phyloP scores from a whole-genome alignment of 2,888 invertebrate species.

The Chrysodeixis includens region DNA sequence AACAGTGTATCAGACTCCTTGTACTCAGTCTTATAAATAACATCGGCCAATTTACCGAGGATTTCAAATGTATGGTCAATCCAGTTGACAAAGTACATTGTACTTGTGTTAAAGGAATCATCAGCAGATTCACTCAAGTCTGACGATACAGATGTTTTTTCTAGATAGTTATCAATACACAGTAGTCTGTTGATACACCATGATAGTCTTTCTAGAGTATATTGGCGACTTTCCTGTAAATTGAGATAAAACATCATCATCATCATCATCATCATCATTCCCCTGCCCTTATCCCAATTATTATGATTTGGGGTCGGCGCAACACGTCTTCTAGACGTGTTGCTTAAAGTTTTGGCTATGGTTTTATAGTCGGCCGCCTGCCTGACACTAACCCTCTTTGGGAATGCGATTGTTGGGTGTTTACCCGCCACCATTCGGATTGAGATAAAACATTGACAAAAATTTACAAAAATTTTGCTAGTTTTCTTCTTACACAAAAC shows the following conservation, averaged over 20 bases:
- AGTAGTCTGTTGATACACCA: constrained; percentile 79
- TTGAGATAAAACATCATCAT: constrained; percentile 25
- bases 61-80: constrained; percentile 84
- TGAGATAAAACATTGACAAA: no score
- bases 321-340: no score
- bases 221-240: constrained; percentile 79
- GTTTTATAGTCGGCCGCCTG: no score
- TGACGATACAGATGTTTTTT: constrained; percentile 39
- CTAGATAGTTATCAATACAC: constrained; percentile 67
- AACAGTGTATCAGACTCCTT: constrained; percentile 65
- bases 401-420: no score
- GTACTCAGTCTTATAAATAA: constrained; percentile 74
- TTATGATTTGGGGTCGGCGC: no score
- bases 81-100: constrained; percentile 86
- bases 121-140: constrained; percentile 56
- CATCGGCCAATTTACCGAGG: constrained; percentile 73
- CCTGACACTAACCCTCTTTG: no score
- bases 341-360: no score
- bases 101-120: constrained; percentile 69
- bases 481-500: no score
- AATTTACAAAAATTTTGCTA: no score
- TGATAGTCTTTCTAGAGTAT: constrained; percentile 76
- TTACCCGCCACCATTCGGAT: no score
- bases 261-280: no score
- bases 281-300: no score